Percentiles rank a stretch among this genome's conserved stretches.
Evolutionary conservation across 2,888 invertebrate genomes (phyloP).

Genomic region (Aspidapion aeneum): DNA sequence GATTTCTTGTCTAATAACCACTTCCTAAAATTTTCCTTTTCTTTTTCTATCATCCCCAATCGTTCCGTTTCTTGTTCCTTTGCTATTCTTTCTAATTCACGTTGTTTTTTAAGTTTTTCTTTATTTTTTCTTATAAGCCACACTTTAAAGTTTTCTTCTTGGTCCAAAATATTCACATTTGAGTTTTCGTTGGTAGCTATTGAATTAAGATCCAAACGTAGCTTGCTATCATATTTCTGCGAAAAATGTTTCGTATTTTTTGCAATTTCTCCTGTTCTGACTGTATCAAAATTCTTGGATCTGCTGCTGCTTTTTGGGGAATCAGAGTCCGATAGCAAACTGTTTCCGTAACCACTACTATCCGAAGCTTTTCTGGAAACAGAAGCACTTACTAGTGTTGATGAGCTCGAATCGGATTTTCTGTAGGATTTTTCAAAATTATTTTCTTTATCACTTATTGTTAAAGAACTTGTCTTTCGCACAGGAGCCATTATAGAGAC

Average conservation of each 20-base stretch:
- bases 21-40: slow-evolving; percentile 46
- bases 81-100: slow-evolving; percentile 33
- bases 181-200: slow-evolving; percentile 21
- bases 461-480: slow-evolving; percentile 33
- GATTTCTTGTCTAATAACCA: slow-evolving; percentile 51
- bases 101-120: slow-evolving; percentile 37
- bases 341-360: not conserved
- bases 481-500: slow-evolving; percentile 29
- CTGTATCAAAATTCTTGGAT: not conserved
- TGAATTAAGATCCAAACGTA: slow-evolving; percentile 27
- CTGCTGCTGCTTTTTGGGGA: not conserved
- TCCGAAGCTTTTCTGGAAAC: not conserved
- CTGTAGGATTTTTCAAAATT: not conserved
- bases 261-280: not conserved
- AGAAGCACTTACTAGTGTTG: not conserved
- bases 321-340: not conserved
- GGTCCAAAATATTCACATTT: slow-evolving; percentile 21
- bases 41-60: slow-evolving; percentile 42
- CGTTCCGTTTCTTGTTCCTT: slow-evolving; percentile 43
- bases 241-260: not conserved
- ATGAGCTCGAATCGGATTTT: not conserved
- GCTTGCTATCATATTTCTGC: slow-evolving; percentile 15
- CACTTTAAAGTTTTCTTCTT: slow-evolving; percentile 27
- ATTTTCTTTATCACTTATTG: not conserved
- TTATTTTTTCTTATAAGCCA: slow-evolving; percentile 50